These are phyloP conservation scores for Belgica antarctica DNA, from an alignment of 2,888 invertebrate genomes.

Conservation along the genomic window DNA sequence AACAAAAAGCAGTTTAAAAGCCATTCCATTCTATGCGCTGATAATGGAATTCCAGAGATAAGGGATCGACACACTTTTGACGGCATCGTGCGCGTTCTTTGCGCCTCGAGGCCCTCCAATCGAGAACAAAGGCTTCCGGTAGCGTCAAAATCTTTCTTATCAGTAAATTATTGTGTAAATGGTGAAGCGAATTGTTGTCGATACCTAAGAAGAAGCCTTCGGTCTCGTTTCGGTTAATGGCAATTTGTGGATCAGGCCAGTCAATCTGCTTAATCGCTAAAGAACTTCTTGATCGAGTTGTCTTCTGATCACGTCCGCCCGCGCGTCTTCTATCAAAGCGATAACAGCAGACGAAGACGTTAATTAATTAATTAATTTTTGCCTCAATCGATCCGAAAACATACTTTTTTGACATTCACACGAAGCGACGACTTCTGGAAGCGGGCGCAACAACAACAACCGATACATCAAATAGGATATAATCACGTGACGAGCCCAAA, in stretches of 20 bases:
- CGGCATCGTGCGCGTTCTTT: background rate
- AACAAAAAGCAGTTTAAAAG: too few relatives aligned
- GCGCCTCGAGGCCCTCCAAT: background rate
- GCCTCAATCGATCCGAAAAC: background rate
- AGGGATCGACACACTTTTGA: conserved; percentile 14
- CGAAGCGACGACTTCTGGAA: background rate
- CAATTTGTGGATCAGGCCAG: too few relatives aligned
- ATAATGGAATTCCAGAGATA: background rate
- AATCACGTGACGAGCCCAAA: conserved; percentile 19
- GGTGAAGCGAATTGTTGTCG: background rate
- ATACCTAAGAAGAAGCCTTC: background rate
- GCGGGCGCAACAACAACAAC: background rate
- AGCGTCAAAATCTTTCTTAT: background rate
- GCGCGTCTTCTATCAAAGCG: background rate
- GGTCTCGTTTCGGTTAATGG: background rate
- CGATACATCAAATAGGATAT: conserved; percentile 24
- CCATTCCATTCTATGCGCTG: conserved; percentile 2
- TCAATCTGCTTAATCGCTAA: too few relatives aligned
- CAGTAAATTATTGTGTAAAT: conserved; percentile 1
- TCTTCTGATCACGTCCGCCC: too few relatives aligned
- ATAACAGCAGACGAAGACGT: background rate
- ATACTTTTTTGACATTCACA: background rate
- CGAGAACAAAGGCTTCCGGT: conserved; percentile 9
- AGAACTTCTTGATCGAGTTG: too few relatives aligned
- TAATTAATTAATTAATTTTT: background rate